Conservation (phyloP, 2,797 vertebrate species). For the Artibeus lituratus region DNA sequence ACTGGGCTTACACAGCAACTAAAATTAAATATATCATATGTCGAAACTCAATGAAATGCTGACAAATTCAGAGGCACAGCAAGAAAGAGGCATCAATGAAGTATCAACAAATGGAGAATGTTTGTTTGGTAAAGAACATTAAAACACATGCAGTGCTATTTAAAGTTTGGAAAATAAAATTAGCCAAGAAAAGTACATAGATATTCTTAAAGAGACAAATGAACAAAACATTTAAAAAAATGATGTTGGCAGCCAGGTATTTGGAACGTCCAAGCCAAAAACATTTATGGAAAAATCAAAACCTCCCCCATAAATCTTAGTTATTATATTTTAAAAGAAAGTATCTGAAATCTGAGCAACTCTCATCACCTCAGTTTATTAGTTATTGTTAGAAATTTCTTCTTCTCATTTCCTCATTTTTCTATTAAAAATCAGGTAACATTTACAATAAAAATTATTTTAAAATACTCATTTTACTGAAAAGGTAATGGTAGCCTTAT, state of each 20-base stretch:
- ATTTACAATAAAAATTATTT: background rate
- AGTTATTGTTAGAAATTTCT: conserved; percentile 32
- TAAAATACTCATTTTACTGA: conserved; percentile 6
- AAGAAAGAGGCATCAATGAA: background rate
- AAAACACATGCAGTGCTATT: background rate
- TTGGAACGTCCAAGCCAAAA: background rate
- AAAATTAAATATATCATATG: background rate
- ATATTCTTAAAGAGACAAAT: background rate
- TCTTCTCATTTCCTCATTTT: conserved; percentile 2
- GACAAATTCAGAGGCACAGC: background rate
- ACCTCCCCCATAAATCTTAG: background rate
- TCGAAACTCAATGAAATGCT: background rate
- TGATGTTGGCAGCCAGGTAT: background rate
- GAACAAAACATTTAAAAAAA: background rate
- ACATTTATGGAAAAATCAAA: background rate
- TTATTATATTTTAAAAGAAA: background rate
- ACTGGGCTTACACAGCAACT: background rate
- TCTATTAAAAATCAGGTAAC: background rate
- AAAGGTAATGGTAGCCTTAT: background rate
- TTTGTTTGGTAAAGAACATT: background rate
- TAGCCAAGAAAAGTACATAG: background rate
- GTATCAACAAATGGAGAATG: background rate
- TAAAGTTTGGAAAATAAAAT: background rate
- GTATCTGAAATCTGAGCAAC: background rate
- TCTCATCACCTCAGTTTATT: background rate